Conservation (phyloP, 2,797 vertebrate species). For the Scyliorhinus canicula region DNA sequence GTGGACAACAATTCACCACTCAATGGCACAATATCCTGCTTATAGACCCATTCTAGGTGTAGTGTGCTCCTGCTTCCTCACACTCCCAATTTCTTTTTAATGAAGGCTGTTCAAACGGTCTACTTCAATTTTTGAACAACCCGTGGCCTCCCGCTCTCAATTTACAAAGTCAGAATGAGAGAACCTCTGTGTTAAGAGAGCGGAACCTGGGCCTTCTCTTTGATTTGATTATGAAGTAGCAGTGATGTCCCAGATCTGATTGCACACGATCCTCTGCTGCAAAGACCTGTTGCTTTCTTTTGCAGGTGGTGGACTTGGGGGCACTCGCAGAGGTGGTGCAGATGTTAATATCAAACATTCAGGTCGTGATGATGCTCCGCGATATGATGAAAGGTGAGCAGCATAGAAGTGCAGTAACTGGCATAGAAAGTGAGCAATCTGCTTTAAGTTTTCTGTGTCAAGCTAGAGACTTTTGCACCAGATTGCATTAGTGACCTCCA, state of each 20-base stretch:
- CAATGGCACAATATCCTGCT: background rate
- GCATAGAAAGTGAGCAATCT: too few species aligned
- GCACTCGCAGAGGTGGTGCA: slow-evolving; percentile 74
- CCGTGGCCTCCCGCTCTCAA: too few species aligned
- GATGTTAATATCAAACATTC: slow-evolving; percentile 91
- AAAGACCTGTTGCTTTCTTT: background rate
- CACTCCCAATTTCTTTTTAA: background rate
- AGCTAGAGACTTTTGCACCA: slow-evolving; percentile 36
- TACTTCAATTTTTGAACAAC: background rate
- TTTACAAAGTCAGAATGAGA: background rate
- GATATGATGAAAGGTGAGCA: slow-evolving; percentile 62
- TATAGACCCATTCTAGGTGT: background rate
- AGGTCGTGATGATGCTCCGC: slow-evolving; percentile 74
- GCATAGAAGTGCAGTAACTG: background rate
- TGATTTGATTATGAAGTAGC: background rate
- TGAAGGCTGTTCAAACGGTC: background rate
- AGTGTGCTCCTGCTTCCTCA: background rate
- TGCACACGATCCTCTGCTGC: background rate
- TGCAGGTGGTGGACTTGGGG: slow-evolving; percentile 64
- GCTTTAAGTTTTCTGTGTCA: too few species aligned
- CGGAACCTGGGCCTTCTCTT: background rate
- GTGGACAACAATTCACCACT: background rate
- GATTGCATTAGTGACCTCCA: background rate
- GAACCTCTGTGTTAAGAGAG: background rate
- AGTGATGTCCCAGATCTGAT: background rate